phyloP scores from a whole-genome alignment of 2,888 invertebrate species.

The Cheilosia vulpina region DNA sequence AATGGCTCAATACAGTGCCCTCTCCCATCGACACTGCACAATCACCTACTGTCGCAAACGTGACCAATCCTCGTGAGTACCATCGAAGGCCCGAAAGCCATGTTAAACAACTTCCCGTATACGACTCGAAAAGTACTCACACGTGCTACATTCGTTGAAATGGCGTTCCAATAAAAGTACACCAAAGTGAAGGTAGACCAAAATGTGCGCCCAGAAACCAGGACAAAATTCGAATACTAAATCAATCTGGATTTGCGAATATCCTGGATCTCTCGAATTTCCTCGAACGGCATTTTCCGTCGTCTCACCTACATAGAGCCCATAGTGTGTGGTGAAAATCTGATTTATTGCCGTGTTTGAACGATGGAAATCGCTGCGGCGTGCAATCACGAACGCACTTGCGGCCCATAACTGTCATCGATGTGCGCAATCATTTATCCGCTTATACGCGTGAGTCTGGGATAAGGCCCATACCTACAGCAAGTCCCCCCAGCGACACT shows the following conservation, averaged over 20 bases:
- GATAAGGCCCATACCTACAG: neutral
- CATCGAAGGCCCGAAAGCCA: slow-evolving; percentile 16
- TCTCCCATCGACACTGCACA: slow-evolving; percentile 26
- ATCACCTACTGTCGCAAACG: slow-evolving; percentile 36
- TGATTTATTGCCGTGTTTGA: slow-evolving; percentile 57
- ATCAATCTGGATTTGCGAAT: slow-evolving; percentile 44
- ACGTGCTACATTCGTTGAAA: slow-evolving; percentile 42
- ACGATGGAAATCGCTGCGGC: slow-evolving; percentile 60
- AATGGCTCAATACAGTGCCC: slow-evolving; percentile 48
- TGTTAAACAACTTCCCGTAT: slow-evolving; percentile 22
- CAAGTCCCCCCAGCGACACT: neutral
- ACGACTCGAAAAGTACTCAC: slow-evolving; percentile 29
- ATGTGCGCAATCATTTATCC: slow-evolving; percentile 64
- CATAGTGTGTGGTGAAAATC: slow-evolving; percentile 29
- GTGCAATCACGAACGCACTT: slow-evolving; percentile 70
- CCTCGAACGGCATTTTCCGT: slow-evolving; percentile 17
- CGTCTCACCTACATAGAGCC: neutral
- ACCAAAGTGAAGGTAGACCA: slow-evolving; percentile 16
- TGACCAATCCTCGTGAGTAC: slow-evolving; percentile 64
- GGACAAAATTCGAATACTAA: slow-evolving; percentile 71
- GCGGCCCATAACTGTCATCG: slow-evolving; percentile 64
- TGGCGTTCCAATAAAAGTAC: neutral
- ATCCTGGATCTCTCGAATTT: slow-evolving; percentile 59
- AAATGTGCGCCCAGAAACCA: slow-evolving; percentile 35
- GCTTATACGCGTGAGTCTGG: slow-evolving; percentile 42